A percentile compares a stretch with the other conserved stretches of the same genome.
Evolutionary conservation across 2,113 vertebrate genomes (phyloP).

Genomic region (Bucco capensis): DNA sequence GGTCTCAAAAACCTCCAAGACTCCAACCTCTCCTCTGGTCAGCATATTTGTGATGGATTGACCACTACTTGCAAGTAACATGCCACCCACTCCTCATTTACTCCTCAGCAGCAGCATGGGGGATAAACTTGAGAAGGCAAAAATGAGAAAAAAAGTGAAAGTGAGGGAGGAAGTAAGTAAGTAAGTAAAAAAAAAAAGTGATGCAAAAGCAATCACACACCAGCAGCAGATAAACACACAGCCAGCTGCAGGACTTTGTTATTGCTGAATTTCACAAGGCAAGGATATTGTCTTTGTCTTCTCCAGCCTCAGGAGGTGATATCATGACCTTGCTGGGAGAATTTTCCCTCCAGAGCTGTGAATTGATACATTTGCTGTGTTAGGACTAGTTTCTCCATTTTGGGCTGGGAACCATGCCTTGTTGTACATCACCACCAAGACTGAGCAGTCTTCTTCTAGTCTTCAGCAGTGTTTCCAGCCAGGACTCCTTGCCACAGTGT

Average conservation of each 20-base stretch:
- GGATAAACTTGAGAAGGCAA: neutral
- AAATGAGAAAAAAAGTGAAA: neutral
- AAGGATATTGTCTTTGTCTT: neutral
- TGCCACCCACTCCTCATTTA: neutral
- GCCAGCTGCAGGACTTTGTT: no score
- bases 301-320: neutral
- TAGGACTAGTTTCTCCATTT: neutral
- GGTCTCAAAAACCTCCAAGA: neutral
- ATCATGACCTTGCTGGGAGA: neutral
- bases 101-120: neutral
- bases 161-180: no score
- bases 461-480: rapidly evolving
- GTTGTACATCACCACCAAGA: neutral
- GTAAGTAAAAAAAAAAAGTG: neutral
- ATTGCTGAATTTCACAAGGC: no score
- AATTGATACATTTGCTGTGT: neutral
- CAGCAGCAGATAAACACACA: neutral
- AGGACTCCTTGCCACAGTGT: neutral
- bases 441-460: neutral
- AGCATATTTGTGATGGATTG: no score
- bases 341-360: neutral
- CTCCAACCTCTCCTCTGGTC: neutral
- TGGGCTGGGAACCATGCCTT: neutral
- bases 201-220: neutral
- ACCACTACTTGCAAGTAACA: neutral